Conservation (phyloP, 2,888 invertebrate species). For the Fragum sueziense region DNA sequence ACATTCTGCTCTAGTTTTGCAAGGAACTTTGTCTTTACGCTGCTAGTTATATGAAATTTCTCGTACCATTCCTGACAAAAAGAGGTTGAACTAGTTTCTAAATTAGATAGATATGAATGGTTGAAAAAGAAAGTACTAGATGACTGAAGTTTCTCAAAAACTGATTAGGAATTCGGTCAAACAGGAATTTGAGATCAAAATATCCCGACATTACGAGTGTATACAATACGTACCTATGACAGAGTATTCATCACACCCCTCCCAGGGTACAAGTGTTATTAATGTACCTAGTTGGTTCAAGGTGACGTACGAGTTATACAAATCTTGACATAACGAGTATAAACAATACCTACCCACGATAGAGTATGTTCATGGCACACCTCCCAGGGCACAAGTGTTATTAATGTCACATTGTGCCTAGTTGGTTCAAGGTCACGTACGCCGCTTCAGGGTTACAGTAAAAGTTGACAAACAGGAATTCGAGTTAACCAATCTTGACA, state of each 20-base stretch:
- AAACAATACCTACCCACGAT: constrained; percentile 62
- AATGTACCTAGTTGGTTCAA: constrained; percentile 85
- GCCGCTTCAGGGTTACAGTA: constrained; percentile 90
- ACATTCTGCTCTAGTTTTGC: constrained; percentile 36
- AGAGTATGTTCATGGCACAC: constrained; percentile 76
- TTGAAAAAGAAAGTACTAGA: too few species aligned
- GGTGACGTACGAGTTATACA: too few species aligned
- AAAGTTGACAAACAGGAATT: too few species aligned
- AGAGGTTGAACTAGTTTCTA: too few species aligned
- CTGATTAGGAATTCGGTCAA: too few species aligned
- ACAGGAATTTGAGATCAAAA: too few species aligned
- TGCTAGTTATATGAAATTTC: constrained; percentile 11
- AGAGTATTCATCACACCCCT: constrained; percentile 82
- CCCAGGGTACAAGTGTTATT: constrained; percentile 88
- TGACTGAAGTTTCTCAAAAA: too few species aligned
- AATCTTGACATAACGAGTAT: too few species aligned
- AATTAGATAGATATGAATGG: too few species aligned
- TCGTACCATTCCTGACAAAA: constrained; percentile 37
- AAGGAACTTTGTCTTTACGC: constrained; percentile 27
- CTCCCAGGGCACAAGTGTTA: constrained; percentile 89
- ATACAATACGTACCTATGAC: constrained; percentile 68
- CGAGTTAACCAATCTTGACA: too few species aligned
- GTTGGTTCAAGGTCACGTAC: constrained; percentile 87
- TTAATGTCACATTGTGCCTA: constrained; percentile 84
- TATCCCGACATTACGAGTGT: too few species aligned